phyloP scores from a whole-genome alignment of 1,140 invertebrate species.

The Meloidogyne chitwoodi region DNA sequence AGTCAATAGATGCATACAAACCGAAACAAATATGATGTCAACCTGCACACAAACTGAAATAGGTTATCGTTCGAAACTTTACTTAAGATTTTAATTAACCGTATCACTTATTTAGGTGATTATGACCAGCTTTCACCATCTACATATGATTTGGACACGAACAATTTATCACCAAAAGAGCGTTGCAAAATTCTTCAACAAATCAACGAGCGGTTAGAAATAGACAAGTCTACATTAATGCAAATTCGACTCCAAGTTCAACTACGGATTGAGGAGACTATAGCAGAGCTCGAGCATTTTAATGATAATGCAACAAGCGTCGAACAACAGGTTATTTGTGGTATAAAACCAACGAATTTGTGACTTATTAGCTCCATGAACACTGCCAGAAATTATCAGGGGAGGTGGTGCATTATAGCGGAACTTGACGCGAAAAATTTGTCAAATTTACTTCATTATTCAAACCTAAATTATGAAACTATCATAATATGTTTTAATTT shows the following conservation, averaged over 20 bases:
- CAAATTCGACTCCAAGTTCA: conserved; percentile 41
- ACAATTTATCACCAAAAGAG: conserved; percentile 18
- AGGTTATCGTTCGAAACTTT: not conserved
- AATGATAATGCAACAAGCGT: not conserved
- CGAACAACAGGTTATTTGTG: not conserved
- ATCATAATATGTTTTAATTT: no score
- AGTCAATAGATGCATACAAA: not conserved
- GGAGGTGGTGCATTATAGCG: no score
- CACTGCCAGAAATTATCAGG: not conserved
- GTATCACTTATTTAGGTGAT: not conserved
- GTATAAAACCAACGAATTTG: not conserved
- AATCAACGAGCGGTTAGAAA: conserved; percentile 35
- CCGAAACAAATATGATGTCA: not conserved
- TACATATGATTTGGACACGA: not conserved
- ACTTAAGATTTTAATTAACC: not conserved
- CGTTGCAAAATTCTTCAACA: conserved; percentile 32
- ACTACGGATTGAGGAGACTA: conserved; percentile 35
- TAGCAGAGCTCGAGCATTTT: not conserved
- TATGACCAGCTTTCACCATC: not conserved
- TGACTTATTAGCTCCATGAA: no score
- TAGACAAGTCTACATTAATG: conserved; percentile 27
- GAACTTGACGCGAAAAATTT: no score
- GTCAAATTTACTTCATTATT: not conserved
- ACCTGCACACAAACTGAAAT: not conserved
- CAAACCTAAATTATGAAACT: not conserved